Evolutionary conservation across 1,140 invertebrate species (phyloP), one percentile per base, ranked within the genome.

Genomic region (Brachionus angularis): DNA sequence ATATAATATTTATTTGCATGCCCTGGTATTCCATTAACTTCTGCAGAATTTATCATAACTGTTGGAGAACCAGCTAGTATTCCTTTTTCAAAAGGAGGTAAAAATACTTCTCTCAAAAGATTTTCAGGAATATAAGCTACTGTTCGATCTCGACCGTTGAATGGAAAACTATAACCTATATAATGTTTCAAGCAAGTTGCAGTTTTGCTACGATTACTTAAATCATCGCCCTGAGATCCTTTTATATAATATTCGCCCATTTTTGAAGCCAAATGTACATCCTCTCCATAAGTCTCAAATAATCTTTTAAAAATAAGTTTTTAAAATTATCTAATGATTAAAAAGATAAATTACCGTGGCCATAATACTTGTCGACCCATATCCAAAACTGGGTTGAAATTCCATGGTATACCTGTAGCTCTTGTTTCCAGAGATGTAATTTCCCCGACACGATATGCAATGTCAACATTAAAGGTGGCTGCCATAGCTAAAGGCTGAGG

Each of bases 11-110:
- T 36, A 21, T 58, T 58, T 1, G 53, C 53, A 39, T 58, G 53
- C 7, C 53, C 31, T 10, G 53, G 53, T 7, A 58, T 58, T 1
- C 53, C 53, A 36, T 58, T 58, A 1, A 58, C 53, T 39, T 58
- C 53, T 5, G 14, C 53, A 14, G 53, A 36, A 58, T 58, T 34
- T 3, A 55, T 18, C 49, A 52, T 52, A 29, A 52, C 49, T 14
- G 49, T 29, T 2, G 16, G 10, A 27, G 49, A 8, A 27, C 49
- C 49, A 4, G 49, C 49, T 14, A 7, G 23, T 14, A 52, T 14
- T 5, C 49, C 27, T 31, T 8, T 16, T 52, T 52, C 25, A 31
- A 52, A 52, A 4, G 49, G 27, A 7, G 49, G 49, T 29, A 52
- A 52, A 16, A 52, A 52, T 2, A 29, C 10, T 31, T 52, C 49